Evolutionary conservation across 2,888 invertebrate species (phyloP).

Genomic region (Autographa pulchrina): DNA sequence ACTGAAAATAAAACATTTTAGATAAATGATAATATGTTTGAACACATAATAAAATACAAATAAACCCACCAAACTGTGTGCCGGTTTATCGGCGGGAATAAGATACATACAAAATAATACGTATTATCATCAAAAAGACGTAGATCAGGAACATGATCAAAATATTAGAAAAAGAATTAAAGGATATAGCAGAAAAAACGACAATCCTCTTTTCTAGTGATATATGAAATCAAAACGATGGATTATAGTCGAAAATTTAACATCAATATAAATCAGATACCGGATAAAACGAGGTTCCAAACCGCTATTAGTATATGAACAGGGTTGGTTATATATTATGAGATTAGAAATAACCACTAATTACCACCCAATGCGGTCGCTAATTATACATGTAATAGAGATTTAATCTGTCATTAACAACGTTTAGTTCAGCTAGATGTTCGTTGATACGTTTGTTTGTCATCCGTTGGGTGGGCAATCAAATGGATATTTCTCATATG

Average conservation of each 20-base stretch:
- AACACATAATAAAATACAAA: too few species aligned
- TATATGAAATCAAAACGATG: neutral
- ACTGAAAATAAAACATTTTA: too few species aligned
- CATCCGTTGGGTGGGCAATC: conserved; percentile 13
- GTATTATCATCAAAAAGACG: too few species aligned
- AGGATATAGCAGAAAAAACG: too few species aligned
- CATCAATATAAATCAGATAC: conserved; percentile 9
- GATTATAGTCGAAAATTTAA: neutral
- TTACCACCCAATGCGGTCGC: conserved; percentile 23
- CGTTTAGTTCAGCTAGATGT: neutral
- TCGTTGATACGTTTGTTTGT: neutral
- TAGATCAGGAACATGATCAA: too few species aligned
- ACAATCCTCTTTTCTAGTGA: neutral
- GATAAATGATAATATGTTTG: too few species aligned
- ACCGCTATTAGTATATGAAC: conserved; percentile 37
- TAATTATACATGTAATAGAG: conserved; percentile 33
- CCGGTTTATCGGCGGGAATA: too few species aligned
- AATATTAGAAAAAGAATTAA: too few species aligned
- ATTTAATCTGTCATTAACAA: conserved; percentile 25
- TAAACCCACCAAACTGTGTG: too few species aligned
- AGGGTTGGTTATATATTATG: conserved; percentile 25
- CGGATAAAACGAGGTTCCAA: conserved; percentile 1
- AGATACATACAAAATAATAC: too few species aligned
- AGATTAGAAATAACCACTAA: conserved; percentile 44
- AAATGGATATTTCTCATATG: neutral